These are phyloP conservation scores for Palythoa grandiflora DNA, from an alignment of 92 coral and sea anemone genomes.

Conservation along the genomic window DNA sequence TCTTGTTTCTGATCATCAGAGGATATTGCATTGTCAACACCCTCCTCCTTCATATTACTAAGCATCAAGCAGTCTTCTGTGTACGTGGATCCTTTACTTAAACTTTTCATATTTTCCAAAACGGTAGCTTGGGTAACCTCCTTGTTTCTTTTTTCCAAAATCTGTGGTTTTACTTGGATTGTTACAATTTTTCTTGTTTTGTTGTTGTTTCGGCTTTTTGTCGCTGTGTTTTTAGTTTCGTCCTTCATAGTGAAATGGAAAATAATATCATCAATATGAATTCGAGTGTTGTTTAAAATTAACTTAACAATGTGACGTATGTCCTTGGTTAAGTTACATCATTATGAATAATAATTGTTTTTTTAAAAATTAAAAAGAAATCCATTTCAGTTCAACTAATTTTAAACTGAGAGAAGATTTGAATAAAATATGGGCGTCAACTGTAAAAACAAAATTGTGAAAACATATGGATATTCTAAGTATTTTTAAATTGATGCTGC, in stretches of 20 bases:
- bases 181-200: conserved; percentile 10
- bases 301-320: not conserved
- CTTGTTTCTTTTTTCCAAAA: not conserved
- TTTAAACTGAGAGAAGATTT: not conserved
- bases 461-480: not conserved
- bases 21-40: not conserved
- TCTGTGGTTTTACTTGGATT: conserved; percentile 2
- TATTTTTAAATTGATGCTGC: not conserved
- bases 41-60: not conserved
- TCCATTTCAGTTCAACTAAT: no score
- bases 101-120: not conserved
- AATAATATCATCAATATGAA: not conserved
- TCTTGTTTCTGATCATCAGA: not conserved
- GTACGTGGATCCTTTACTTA: not conserved
- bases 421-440: not conserved
- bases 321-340: not conserved
- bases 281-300: not conserved
- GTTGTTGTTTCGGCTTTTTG: not conserved
- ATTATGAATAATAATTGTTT: not conserved
- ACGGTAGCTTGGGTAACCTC: not conserved
- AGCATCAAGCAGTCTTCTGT: conserved; percentile 21
- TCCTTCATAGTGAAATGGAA: not conserved
- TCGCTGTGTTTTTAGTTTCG: not conserved
- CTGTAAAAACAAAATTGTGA: not conserved
- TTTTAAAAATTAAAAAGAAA: not conserved